Base-by-base conservation (phyloP, 2,888 invertebrate genomes). In the Osedax frankpressi region DNA sequence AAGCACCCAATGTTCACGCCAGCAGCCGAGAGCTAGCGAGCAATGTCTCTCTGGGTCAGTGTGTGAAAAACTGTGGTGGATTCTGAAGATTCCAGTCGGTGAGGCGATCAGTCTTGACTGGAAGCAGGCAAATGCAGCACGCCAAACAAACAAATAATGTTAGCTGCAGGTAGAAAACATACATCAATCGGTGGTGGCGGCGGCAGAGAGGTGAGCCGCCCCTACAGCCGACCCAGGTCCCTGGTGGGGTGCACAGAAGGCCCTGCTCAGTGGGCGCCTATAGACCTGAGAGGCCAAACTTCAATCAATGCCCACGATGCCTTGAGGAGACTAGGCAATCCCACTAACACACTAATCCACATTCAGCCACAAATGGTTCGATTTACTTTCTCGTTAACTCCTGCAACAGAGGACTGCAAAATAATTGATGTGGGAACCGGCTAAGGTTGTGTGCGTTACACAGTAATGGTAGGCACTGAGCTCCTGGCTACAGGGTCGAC, bases 341-440 rank as follows among this genome's bases (percentile, higher is more conserved):
- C 65, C 65, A 65, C 65, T 65, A 65, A 65, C 65, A 65, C 65
- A 65, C 65, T 65, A 65, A 65, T 65, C 65, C 65, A 65, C 65
- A 65, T 65, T 24, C 24, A 24, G 65, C 65, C 65, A 25, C 65
- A 65, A 65, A 65, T 65, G 65, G 65, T 65, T 65, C 19, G 65
- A 65, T 65, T 65, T 65, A 65, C 24, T 65, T 65, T 65, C 65
- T 65, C 24, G 65, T 65, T 65, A 65, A 65, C 65, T 65, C 65
- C 24, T 19, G 65, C 65, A 65, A 24, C 65, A 65, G 65, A 65
- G 65, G 65, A 65, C 65, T 65, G 65, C 65, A n/a, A 65, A 65
- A 65, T 65, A 65, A 65, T 65, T 65, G n/a, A 65, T 65, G 65
- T 24, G 19, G 65, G 24, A 6, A 1, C 63, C 19, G 65, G 65